Conservation (phyloP, 2,888 invertebrate genomes). For the Diadegma fenestrale region DNA sequence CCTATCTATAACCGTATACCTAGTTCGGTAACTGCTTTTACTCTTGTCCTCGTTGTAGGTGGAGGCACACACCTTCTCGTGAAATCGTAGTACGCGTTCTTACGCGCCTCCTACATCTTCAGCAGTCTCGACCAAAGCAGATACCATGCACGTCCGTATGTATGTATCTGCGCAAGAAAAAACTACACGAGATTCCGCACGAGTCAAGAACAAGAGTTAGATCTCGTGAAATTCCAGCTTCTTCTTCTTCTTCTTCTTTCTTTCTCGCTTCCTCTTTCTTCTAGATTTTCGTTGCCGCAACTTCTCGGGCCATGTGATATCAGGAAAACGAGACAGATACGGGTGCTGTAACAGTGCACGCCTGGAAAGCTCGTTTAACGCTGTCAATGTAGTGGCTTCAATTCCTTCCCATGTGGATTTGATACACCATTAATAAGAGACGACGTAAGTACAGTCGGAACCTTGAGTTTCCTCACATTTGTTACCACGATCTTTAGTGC, state of each 20-base stretch:
- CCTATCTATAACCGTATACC: slow-evolving; percentile 2
- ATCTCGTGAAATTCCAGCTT: slow-evolving; percentile 59
- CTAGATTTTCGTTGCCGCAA: slow-evolving; percentile 32
- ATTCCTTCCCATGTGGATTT: slow-evolving; percentile 2
- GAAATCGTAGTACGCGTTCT: slow-evolving; percentile 49
- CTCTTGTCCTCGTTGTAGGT: slow-evolving; percentile 40
- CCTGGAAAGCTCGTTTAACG: slow-evolving; percentile 17
- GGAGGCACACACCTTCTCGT: slow-evolving; percentile 53
- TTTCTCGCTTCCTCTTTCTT: slow-evolving; percentile 15
- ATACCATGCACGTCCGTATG: slow-evolving; percentile 26
- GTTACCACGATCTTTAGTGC: neutral
- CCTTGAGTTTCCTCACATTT: neutral
- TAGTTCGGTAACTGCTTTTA: slow-evolving; percentile 27
- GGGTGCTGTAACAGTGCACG: neutral
- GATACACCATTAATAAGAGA: slow-evolving; percentile 14
- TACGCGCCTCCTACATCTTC: slow-evolving; percentile 59
- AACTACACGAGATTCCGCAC: slow-evolving; percentile 51
- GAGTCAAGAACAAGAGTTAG: slow-evolving; percentile 40
- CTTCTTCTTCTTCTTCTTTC: neutral
- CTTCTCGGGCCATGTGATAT: slow-evolving; percentile 40
- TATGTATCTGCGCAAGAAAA: slow-evolving; percentile 23
- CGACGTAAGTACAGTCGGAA: neutral
- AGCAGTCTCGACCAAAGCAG: slow-evolving; percentile 46
- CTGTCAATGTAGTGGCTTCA: slow-evolving; percentile 19
- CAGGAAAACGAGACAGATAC: slow-evolving; percentile 18